Conservation (phyloP, 2,113 vertebrate species). For the Varanus salvator region DNA sequence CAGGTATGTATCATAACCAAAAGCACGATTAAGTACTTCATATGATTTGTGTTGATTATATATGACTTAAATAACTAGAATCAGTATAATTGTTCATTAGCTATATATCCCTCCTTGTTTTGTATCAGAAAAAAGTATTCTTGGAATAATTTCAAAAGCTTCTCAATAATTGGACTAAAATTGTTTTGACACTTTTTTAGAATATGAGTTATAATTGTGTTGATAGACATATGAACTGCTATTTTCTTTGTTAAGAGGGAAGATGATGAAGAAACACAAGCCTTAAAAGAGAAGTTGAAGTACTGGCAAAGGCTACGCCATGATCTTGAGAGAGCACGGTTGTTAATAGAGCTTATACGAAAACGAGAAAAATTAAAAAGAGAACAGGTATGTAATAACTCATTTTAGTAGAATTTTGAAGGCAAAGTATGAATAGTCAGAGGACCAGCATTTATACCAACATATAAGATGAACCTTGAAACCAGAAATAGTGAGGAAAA, state of each 20-base stretch:
- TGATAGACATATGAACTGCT: neutral
- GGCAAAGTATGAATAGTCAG: neutral
- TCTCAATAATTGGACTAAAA: neutral
- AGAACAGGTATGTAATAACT: conserved; percentile 85
- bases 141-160: neutral
- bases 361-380: conserved; percentile 98
- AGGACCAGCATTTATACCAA: neutral
- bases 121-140: neutral
- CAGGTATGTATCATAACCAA: conserved; percentile 80
- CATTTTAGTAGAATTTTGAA: neutral
- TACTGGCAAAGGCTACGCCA: conserved; percentile 96
- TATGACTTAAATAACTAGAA: neutral
- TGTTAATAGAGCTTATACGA: conserved; percentile 94
- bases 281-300: conserved; percentile 94
- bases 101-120: neutral
- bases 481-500: no score
- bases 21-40: neutral
- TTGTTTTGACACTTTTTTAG: neutral
- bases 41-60: neutral
- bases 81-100: neutral
- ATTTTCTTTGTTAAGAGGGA: conserved; percentile 80
- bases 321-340: conserved; percentile 91
- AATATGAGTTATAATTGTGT: neutral
- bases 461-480: no score
- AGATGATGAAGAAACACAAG: conserved; percentile 90